A percentile compares a stretch with the other conserved stretches of the same genome.
phyloP scores from a whole-genome alignment of 1,140 invertebrate genomes.

The Hycleus phaleratus region DNA sequence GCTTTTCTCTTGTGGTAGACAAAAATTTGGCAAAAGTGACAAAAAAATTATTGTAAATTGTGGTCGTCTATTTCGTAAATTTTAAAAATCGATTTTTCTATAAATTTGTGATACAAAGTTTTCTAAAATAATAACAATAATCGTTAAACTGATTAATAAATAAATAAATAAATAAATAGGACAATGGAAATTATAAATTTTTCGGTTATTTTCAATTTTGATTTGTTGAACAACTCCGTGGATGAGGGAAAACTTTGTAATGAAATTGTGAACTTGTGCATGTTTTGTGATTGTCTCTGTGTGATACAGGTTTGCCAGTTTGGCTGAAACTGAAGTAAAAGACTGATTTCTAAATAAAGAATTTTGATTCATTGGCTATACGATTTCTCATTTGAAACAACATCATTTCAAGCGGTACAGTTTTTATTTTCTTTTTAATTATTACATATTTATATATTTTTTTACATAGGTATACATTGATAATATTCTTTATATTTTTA shows the following conservation, averaged over 20 bases:
- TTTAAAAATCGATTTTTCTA: conserved; percentile 3
- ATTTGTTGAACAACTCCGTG: no score
- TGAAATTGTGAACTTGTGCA: conserved; percentile 26
- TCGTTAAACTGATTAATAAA: no score
- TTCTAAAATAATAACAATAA: background rate
- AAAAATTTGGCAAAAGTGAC: background rate
- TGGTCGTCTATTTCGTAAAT: conserved; percentile 9
- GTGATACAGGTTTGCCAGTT: conserved; percentile 35
- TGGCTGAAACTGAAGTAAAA: conserved; percentile 37
- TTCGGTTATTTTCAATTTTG: no score
- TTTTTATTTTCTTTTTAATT: background rate
- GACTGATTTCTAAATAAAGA: conserved; percentile 39
- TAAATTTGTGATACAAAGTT: conserved; percentile 16
- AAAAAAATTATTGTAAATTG: conserved; percentile 7
- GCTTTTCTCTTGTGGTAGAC: background rate
- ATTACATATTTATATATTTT: background rate
- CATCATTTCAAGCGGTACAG: background rate
- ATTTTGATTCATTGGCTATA: background rate
- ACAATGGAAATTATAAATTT: no score
- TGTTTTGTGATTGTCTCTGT: conserved; percentile 38
- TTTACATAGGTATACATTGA: background rate
- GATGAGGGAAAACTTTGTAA: conserved; percentile 9
- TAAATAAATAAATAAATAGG: no score
- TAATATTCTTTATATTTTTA: background rate
- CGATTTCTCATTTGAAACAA: background rate